phyloP scores from a whole-genome alignment of 2,113 vertebrate species.

The Gymnorhina tibicen region DNA sequence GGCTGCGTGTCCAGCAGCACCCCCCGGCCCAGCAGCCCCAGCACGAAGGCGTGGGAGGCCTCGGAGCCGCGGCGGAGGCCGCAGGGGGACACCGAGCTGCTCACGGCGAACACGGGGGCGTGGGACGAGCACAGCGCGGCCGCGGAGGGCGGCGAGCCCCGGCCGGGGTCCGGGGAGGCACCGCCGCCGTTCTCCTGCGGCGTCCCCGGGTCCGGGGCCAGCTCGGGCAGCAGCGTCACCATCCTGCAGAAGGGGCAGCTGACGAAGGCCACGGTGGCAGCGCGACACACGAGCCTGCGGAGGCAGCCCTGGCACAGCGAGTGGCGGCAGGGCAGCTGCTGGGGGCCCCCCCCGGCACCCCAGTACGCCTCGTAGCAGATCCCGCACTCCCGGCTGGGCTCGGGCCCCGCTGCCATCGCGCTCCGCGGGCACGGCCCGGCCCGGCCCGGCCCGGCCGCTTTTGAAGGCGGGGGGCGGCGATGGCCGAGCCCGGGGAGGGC shows the following conservation, averaged over 20 bases:
- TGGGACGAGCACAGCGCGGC: background rate
- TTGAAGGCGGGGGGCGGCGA: background rate
- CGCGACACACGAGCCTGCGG: background rate
- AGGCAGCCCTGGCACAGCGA: slow-evolving; percentile 58
- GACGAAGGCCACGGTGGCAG: background rate
- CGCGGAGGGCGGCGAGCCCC: background rate
- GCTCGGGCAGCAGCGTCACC: slow-evolving; percentile 29
- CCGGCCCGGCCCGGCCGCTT: rapidly evolving
- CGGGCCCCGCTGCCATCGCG: background rate
- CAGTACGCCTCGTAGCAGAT: slow-evolving; percentile 59
- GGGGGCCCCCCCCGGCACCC: background rate
- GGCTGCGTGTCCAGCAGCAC: slow-evolving; percentile 17
- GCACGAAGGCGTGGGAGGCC: background rate
- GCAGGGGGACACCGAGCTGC: background rate
- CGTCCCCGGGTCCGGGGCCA: background rate
- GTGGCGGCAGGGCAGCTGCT: slow-evolving; percentile 47
- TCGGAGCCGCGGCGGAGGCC: background rate
- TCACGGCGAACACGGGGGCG: slow-evolving; percentile 13
- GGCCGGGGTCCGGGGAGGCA: background rate
- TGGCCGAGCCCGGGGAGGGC: background rate
- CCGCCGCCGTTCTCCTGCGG: background rate
- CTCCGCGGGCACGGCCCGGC: background rate
- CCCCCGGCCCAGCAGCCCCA: slow-evolving; percentile 37
- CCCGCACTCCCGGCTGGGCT: slow-evolving; percentile 1
- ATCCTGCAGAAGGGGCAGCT: slow-evolving; percentile 56